phyloP scores from a whole-genome alignment of 37 sponge, comb jelly and placozoan genomes.

The Chondrilla cf. caribensis region DNA sequence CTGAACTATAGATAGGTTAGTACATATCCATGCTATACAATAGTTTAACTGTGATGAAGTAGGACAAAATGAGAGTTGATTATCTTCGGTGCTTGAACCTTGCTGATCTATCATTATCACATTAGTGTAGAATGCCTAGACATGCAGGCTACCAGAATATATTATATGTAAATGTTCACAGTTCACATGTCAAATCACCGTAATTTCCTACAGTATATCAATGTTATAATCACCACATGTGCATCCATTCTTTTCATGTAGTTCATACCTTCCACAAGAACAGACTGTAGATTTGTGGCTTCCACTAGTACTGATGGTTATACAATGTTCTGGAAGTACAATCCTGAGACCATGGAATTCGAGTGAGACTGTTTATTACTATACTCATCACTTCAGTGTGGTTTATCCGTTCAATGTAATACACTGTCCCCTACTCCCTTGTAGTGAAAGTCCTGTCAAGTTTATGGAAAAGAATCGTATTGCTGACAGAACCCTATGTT shows the following conservation, averaged over 20 bases:
- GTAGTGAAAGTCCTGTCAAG: conserved; percentile 48
- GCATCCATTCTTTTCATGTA: not conserved
- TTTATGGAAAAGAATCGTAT: conserved; percentile 69
- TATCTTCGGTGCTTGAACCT: no score
- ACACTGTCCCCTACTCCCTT: not conserved
- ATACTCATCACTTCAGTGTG: not conserved
- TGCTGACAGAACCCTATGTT: conserved; percentile 73
- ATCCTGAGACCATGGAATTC: conserved; percentile 29
- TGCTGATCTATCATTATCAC: no score
- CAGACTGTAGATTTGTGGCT: conserved; percentile 43
- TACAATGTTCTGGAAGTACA: conserved; percentile 70
- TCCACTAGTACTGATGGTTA: conserved; percentile 75
- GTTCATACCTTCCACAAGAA: not conserved
- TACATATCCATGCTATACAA: no score
- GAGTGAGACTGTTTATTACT: conserved; percentile 17
- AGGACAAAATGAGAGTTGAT: no score
- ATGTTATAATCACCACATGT: no score
- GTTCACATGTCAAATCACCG: no score
- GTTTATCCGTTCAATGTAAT: not conserved
- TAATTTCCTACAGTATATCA: no score
- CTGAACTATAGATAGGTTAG: no score
- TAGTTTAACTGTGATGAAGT: no score
- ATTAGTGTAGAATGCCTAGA: no score
- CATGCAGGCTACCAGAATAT: no score
- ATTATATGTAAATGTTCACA: no score